A percentile compares a stretch with the other conserved stretches of the same genome.
Evolutionary conservation across 1,140 invertebrate genomes (phyloP).

Genomic region (Drosophila santomea): DNA sequence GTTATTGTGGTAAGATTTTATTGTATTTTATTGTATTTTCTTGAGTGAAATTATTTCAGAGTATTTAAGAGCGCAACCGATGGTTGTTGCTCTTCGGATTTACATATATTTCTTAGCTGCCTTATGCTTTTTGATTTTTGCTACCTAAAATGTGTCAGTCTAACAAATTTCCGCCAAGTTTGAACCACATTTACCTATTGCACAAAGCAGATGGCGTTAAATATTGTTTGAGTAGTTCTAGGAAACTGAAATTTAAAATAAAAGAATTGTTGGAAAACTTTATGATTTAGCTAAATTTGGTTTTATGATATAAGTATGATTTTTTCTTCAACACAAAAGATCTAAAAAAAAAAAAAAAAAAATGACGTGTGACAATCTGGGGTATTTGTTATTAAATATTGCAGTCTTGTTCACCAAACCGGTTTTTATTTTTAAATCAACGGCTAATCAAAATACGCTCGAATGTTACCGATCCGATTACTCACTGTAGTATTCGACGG

Average conservation of each 20-base stretch:
- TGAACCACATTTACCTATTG: conserved; percentile 26
- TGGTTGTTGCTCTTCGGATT: not conserved
- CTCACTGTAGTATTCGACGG: conserved; percentile 5
- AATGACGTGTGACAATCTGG: not conserved
- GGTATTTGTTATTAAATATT: not conserved
- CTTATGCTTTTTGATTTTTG: not conserved
- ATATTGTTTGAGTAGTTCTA: conserved; percentile 24
- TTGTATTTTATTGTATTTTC: too few species aligned
- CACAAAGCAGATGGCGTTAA: conserved; percentile 30
- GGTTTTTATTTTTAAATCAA: conserved; percentile 15
- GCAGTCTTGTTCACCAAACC: not conserved
- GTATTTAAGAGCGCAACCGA: too few species aligned
- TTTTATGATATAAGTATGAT: too few species aligned
- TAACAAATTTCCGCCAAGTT: conserved; percentile 41
- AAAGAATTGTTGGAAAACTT: not conserved
- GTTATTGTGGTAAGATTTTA: too few species aligned
- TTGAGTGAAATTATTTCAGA: too few species aligned
- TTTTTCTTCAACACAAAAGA: too few species aligned
- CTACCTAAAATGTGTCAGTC: conserved; percentile 30
- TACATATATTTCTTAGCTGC: not conserved
- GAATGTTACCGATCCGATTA: conserved; percentile 7
- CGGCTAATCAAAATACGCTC: conserved; percentile 13
- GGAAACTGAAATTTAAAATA: not conserved
- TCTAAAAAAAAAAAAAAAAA: not conserved
- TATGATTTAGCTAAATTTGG: not conserved